A percentile compares a stretch with the other conserved stretches of the same genome.
Evolutionary conservation across 2,113 vertebrate genomes (phyloP).

Genomic region (Nesoenas mayeri): DNA sequence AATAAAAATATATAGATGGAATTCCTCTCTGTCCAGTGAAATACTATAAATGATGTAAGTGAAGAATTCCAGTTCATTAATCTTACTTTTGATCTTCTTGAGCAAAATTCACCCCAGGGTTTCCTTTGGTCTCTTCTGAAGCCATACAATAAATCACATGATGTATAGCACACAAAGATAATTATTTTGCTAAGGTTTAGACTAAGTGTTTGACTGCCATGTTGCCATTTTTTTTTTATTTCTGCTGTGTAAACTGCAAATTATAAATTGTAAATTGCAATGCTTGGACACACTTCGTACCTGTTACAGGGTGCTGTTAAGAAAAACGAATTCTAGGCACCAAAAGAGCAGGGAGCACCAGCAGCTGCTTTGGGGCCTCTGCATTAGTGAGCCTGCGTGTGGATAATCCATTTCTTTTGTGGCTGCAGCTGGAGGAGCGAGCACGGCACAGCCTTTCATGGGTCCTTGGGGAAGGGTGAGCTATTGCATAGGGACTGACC

Average conservation of each 20-base stretch:
- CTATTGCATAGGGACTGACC: neutral
- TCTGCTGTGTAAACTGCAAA: neutral
- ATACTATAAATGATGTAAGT: neutral
- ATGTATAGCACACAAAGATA: neutral
- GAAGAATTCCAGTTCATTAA: slow-evolving; percentile 1
- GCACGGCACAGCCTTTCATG: neutral
- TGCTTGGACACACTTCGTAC: neutral
- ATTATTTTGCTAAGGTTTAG: slow-evolving; percentile 4
- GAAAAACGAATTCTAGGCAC: neutral
- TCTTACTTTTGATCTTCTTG: slow-evolving; percentile 13
- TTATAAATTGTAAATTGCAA: neutral
- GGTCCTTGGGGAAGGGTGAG: neutral
- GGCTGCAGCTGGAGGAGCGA: neutral
- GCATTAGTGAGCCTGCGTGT: neutral
- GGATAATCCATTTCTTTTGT: accelerated
- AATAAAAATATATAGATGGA: neutral
- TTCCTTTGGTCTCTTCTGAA: slow-evolving; percentile 13
- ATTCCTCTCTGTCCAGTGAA: neutral
- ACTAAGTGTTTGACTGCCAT: neutral
- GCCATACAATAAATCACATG: neutral
- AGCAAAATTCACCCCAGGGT: neutral
- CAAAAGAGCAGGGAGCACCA: neutral
- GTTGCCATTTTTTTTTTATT: neutral
- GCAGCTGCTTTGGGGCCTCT: neutral
- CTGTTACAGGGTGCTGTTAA: neutral